Conservation (phyloP, 1,140 invertebrate genomes). For the Platyscapa corneri region DNA sequence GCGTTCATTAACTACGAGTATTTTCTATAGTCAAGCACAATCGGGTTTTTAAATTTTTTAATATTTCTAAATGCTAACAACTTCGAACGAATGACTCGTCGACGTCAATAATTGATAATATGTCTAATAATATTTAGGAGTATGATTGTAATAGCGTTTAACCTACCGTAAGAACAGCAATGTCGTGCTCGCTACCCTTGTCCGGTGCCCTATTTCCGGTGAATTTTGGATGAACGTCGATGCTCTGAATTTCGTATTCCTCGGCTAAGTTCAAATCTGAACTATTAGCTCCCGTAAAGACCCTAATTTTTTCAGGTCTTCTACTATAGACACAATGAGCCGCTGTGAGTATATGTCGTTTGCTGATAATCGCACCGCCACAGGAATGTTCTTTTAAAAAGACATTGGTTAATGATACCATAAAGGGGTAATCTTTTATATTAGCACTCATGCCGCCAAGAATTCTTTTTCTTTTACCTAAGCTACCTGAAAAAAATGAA, state of each 20-base stretch:
- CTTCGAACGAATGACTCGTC: no score
- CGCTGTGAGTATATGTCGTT: neutral
- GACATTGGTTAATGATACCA: neutral
- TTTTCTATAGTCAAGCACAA: no score
- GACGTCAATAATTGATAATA: no score
- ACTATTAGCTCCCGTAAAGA: neutral
- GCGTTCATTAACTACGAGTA: no score
- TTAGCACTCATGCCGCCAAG: neutral
- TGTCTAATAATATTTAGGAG: no score
- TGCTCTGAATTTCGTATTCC: neutral
- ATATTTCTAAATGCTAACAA: no score
- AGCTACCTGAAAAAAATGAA: neutral
- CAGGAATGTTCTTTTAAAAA: neutral
- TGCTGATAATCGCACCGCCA: neutral
- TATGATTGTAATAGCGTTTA: neutral
- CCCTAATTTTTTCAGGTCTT: neutral
- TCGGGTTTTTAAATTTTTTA: no score
- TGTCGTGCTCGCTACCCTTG: neutral
- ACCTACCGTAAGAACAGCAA: neutral
- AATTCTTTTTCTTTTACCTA: neutral
- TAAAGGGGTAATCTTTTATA: neutral
- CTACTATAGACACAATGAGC: neutral
- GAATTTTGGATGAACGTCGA: neutral
- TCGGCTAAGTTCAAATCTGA: no score
- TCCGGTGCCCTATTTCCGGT: neutral